These are phyloP conservation scores for Philereme transversata DNA, from an alignment of 2,888 invertebrate genomes.

Conservation along the genomic window DNA sequence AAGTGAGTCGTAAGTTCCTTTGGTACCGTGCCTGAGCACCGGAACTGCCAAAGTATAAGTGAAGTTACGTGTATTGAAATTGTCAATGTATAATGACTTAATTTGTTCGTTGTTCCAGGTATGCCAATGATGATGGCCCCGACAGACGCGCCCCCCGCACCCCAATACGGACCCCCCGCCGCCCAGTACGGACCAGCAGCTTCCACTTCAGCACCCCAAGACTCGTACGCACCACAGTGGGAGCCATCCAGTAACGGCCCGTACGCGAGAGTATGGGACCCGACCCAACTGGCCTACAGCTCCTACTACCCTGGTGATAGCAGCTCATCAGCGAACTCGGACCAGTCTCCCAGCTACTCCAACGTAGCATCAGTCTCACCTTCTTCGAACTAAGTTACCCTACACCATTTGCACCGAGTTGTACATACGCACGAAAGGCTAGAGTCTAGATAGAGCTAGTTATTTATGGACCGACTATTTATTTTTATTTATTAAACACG, in stretches of 20 bases:
- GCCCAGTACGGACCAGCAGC: slow-evolving; percentile 79
- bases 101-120: slow-evolving; percentile 63
- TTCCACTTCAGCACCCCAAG: slow-evolving; percentile 85
- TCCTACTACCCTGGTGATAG: slow-evolving; percentile 88
- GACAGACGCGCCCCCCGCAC: slow-evolving; percentile 84
- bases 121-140: slow-evolving; percentile 90
- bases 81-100: not conserved
- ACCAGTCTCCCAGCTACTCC: slow-evolving; percentile 79
- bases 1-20: too few species aligned
- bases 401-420: slow-evolving; percentile 46
- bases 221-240: slow-evolving; percentile 89
- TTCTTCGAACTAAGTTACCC: slow-evolving; percentile 60
- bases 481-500: slow-evolving; percentile 78
- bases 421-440: slow-evolving; percentile 73
- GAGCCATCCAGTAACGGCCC: slow-evolving; percentile 89
- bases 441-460: slow-evolving; percentile 64
- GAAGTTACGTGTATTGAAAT: too few species aligned
- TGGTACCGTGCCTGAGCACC: too few species aligned
- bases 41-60: too few species aligned
- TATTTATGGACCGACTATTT: slow-evolving; percentile 78
- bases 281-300: slow-evolving; percentile 87
- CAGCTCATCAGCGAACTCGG: slow-evolving; percentile 81
- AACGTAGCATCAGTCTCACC: slow-evolving; percentile 78
- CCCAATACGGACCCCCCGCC: slow-evolving; percentile 88
- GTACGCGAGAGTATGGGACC: slow-evolving; percentile 91